Conservation (phyloP, 2,888 invertebrate genomes). For the Gasteruption jaculator region DNA sequence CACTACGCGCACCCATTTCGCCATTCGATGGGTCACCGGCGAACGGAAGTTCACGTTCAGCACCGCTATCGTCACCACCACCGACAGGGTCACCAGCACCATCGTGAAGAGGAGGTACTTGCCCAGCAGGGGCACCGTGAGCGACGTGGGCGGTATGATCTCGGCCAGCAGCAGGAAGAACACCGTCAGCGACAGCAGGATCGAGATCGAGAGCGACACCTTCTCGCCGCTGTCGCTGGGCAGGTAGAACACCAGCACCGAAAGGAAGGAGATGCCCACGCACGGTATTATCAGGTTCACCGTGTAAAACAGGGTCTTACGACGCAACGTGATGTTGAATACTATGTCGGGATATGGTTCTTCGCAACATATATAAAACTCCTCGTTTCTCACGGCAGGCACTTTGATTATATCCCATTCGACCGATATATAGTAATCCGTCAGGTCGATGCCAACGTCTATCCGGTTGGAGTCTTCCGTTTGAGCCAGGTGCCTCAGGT, state of each 20-base stretch:
- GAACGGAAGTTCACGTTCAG: conserved; percentile 90
- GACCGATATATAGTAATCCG: conserved; percentile 93
- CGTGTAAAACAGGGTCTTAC: conserved; percentile 96
- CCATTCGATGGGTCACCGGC: conserved; percentile 88
- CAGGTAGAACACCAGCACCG: conserved; percentile 94
- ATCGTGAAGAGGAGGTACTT: conserved; percentile 92
- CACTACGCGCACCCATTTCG: conserved; percentile 83
- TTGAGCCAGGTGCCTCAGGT: conserved; percentile 83
- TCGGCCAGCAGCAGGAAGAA: conserved; percentile 90
- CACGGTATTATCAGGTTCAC: conserved; percentile 97
- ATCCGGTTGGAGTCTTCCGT: conserved; percentile 83
- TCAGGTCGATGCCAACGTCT: conserved; percentile 85
- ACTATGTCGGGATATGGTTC: conserved; percentile 97
- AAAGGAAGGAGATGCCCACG: conserved; percentile 94
- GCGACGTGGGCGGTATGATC: conserved; percentile 90
- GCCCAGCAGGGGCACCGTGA: conserved; percentile 86
- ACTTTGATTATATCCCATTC: conserved; percentile 98
- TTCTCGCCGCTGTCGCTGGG: conserved; percentile 98
- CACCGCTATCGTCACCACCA: conserved; percentile 90
- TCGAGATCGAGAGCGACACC: conserved; percentile 93
- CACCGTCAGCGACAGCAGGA: conserved; percentile 87
- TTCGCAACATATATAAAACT: conserved; percentile 94
- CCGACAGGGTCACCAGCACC: conserved; percentile 89
- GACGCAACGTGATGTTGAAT: conserved; percentile 90
- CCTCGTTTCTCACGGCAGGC: conserved; percentile 84